Evolutionary conservation across 1,140 invertebrate genomes (phyloP).

Genomic region (Trissolcus basalis): DNA sequence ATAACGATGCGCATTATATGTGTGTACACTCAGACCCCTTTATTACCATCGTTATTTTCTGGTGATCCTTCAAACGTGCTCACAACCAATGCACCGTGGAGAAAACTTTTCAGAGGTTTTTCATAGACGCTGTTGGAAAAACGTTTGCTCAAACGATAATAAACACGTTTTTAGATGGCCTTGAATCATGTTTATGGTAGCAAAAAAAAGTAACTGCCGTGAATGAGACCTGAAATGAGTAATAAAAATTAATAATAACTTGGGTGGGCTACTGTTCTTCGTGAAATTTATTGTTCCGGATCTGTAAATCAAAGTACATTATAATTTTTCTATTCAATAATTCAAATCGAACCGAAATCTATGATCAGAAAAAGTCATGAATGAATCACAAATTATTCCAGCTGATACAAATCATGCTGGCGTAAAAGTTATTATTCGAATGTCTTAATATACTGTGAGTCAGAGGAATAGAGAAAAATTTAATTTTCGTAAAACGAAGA

Average conservation of each 20-base stretch:
- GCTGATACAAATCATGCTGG: too few relatives aligned
- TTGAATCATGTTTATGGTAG: neutral
- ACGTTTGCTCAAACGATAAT: neutral
- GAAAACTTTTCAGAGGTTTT: slow-evolving; percentile 15
- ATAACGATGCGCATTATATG: slow-evolving; percentile 42
- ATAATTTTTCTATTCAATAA: slow-evolving; percentile 24
- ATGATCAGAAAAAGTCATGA: slow-evolving; percentile 6
- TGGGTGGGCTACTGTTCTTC: slow-evolving; percentile 5
- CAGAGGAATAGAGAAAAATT: neutral
- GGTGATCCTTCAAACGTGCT: slow-evolving; percentile 42
- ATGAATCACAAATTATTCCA: too few relatives aligned
- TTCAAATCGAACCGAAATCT: neutral
- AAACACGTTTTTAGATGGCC: neutral
- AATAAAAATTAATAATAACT: neutral
- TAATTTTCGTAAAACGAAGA: neutral
- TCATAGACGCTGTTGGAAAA: slow-evolving; percentile 14
- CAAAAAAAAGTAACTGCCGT: neutral
- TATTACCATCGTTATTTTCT: slow-evolving; percentile 40
- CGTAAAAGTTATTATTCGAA: slow-evolving; percentile 7
- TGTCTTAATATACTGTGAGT: slow-evolving; percentile 21
- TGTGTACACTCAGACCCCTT: slow-evolving; percentile 47
- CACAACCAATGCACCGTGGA: slow-evolving; percentile 18
- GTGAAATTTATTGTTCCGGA: slow-evolving; percentile 16
- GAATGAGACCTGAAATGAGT: neutral
- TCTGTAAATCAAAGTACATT: slow-evolving; percentile 15